A percentile compares a stretch with the other conserved stretches of the same genome.
These are phyloP conservation scores for Pyrocephalus nanus DNA, from an alignment of 2,797 vertebrate species.

Conservation along the genomic window DNA sequence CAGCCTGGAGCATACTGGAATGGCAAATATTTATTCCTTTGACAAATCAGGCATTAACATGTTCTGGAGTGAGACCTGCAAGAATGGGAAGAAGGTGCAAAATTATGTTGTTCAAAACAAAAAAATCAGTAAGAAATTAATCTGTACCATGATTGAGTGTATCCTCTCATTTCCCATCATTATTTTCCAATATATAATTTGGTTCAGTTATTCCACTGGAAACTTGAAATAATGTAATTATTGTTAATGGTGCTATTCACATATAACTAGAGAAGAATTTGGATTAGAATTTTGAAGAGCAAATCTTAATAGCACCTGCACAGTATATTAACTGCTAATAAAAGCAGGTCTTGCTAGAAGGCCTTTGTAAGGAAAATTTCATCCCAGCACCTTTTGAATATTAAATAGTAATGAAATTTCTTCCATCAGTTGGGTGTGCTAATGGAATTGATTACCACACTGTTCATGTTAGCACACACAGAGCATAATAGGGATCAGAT, in stretches of 20 bases:
- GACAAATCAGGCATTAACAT: not conserved
- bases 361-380: constrained; percentile 25
- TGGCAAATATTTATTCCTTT: not conserved
- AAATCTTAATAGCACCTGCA: not conserved
- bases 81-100: not conserved
- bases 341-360: constrained; percentile 3
- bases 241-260: not conserved
- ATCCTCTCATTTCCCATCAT: not conserved
- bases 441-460: constrained; percentile 53
- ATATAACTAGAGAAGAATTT: not conserved
- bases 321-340: constrained; percentile 2
- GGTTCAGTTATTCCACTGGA: not conserved
- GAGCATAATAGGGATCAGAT: not conserved
- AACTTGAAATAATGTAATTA: constrained; percentile 14
- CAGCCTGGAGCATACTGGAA: not conserved
- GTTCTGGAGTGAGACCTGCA: not conserved
- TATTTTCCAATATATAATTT: not conserved
- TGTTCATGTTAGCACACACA: constrained; percentile 34
- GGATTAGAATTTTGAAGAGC: constrained; percentile 21
- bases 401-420: constrained; percentile 60
- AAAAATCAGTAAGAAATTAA: not conserved
- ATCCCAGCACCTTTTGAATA: constrained; percentile 35
- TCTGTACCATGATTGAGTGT: not conserved
- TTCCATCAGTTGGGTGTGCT: constrained; percentile 22
- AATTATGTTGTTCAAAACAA: not conserved